These are phyloP conservation scores for Tenthredo notha DNA, from an alignment of 2,888 invertebrate species.

Conservation along the genomic window DNA sequence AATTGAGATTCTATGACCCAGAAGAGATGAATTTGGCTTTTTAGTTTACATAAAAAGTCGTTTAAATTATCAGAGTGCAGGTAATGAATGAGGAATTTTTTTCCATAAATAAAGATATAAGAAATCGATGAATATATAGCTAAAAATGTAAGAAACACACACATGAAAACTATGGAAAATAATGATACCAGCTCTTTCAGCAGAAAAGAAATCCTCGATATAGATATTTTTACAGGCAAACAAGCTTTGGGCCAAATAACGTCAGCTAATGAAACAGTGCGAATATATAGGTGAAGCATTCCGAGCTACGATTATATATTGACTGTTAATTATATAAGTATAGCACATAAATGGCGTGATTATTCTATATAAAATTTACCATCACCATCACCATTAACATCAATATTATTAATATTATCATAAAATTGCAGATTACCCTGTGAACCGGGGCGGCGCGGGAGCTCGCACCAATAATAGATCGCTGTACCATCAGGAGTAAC, in stretches of 20 bases:
- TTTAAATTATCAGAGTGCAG: neutral
- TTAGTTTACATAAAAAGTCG: neutral
- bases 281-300: constrained; percentile 30
- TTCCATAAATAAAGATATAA: neutral
- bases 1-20: neutral
- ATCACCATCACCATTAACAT: constrained; percentile 6
- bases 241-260: neutral
- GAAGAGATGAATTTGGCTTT: neutral
- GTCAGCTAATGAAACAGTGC: constrained; percentile 5
- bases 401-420: constrained; percentile 2
- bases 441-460: constrained; percentile 81
- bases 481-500: constrained; percentile 91
- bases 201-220: neutral
- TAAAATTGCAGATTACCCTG: constrained; percentile 70
- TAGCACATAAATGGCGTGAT: neutral
- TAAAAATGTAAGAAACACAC: constrained; percentile 10
- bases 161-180: neutral
- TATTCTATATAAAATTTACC: neutral
- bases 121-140: constrained; percentile 1
- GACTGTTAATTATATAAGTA: neutral
- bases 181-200: neutral
- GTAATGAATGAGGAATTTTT: neutral
- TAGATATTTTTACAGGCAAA: constrained; percentile 9
- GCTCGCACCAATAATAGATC: constrained; percentile 93
- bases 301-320: constrained; percentile 24